Evolutionary conservation across 2,888 invertebrate genomes (phyloP), one percentile per base, ranked within the genome.

Genomic region (Drosophila subquinaria): DNA sequence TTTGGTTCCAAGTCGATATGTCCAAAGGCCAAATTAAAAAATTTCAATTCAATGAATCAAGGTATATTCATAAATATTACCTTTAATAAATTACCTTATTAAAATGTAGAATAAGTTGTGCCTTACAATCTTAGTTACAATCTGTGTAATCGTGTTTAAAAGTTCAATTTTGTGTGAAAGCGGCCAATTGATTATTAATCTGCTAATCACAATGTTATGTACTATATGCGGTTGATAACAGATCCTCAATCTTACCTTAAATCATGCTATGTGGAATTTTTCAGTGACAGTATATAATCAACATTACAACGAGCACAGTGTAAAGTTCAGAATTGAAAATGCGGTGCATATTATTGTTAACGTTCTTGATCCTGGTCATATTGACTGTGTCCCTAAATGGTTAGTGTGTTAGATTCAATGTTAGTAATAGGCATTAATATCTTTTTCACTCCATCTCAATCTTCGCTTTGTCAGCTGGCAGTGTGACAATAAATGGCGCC

Each of bases 401-500:
- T 84, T 17, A 57, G 85, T 62, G 8, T 23, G 2, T 15, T 0
- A 15, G 4, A 3, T 0, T 0, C 30, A 33, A 2, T 11, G 1
- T 9, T 10, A 15, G 50, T 13, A 11, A 35, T 9, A 20, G 8
- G 13, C 11, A 11, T 11, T 43, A 9, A 5, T 42, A 2, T 35
- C 9, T 8, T 15, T 5, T 2, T 2, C 11, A 4, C 5, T 15
- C 36, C 20, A 8, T 13, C 9, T 13, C 9, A 1, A 30, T 55
- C 5, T 45, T 9, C 4, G 47, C 8, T 42, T 3, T 27, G 20
- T 5, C 23, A 82, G 84, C 75, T 42, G 84, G 89, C 69, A 72
- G 75, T 53, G 84, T 84, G 33, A 43, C 5, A n/a, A 87, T 84
- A 52, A 87, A 74, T 0, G 84, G 84, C 8, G 52, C 36, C 20